Evolutionary conservation across 2,888 invertebrate species (phyloP), one percentile per base, ranked within the genome.

Genomic region (Notodonta ziczac): DNA sequence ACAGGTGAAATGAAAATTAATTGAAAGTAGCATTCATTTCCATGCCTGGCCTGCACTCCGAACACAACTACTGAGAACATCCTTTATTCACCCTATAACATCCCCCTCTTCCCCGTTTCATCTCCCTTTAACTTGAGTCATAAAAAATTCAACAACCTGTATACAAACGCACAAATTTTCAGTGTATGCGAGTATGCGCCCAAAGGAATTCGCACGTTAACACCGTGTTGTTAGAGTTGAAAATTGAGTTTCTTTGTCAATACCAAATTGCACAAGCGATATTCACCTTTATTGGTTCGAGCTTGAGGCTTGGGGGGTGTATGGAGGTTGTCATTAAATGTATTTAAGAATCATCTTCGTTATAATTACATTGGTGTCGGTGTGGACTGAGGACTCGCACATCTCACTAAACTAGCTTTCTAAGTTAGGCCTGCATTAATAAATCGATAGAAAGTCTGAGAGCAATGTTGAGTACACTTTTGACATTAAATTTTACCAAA

Each of bases 121-220:
- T 52, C 60, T 57, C 65, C 66, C 62, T 60, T 65, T 65, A 69
- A 74, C 69, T 68, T 67, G 58, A 53, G 39, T 44, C 58, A 81
- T 81, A 75, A 80, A 80, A 79, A 75, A 81, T 74, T 76, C 81
- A 78, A 50, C 73, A 69, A 1, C 52, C 72, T 76, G 74, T 78
- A 74, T 67, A 69, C 62, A 55, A 59, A 39, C 56, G 53, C 66
- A 62, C 58, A 64, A 67, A 60, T 59, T 61, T 53, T 58, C 24
- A 32, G 50, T 5, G 50, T 14, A 16, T 5, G 32, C 52, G 52
- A 16, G 12, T 35, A 13, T 42, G 57, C 62, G 46, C 48, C n/a
- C 62, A 67, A 44, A 54, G 58, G 60, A 75, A 62, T 65, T 56
- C 61, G 35, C 32, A 67, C 77, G 64, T 67, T 80, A 76, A 14